A percentile compares a stretch with the other conserved stretches of the same genome.
phyloP scores from a whole-genome alignment of 1,140 invertebrate species.

The Lerema accius region DNA sequence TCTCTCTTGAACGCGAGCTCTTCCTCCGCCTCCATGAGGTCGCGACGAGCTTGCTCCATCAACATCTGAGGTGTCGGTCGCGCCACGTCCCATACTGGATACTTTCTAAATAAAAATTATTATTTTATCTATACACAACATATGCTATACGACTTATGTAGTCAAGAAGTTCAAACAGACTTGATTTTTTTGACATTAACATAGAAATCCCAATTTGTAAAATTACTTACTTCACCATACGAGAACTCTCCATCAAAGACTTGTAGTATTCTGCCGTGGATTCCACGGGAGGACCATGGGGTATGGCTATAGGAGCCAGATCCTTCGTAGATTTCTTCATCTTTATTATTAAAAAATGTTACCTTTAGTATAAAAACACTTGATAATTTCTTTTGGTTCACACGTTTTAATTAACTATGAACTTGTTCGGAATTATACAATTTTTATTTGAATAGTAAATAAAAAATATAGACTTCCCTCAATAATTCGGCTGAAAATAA shows the following conservation, averaged over 20 bases:
- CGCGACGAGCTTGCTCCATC: constrained; percentile 77
- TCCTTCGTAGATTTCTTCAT: constrained; percentile 73
- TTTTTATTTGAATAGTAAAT: neutral
- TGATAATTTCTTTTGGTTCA: neutral
- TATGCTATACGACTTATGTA: no score
- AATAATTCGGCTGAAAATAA: neutral
- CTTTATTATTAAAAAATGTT: constrained; percentile 13
- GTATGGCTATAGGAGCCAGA: constrained; percentile 76
- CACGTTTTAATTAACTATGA: neutral
- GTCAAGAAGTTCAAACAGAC: no score
- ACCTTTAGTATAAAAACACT: neutral
- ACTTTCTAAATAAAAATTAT: constrained; percentile 69
- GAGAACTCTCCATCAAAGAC: constrained; percentile 71
- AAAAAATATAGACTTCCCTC: neutral
- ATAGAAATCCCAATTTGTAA: neutral
- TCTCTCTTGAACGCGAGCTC: constrained; percentile 71
- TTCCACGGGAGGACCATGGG: constrained; percentile 77
- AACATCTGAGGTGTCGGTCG: constrained; percentile 80
- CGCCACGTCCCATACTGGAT: constrained; percentile 84
- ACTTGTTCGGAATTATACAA: neutral
- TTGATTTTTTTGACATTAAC: no score
- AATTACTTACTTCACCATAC: constrained; percentile 68
- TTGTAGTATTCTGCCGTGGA: constrained; percentile 75
- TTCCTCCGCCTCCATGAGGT: constrained; percentile 76
- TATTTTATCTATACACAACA: no score